Evolutionary conservation across 1,140 invertebrate species (phyloP).

Genomic region (Orchesella cincta): DNA sequence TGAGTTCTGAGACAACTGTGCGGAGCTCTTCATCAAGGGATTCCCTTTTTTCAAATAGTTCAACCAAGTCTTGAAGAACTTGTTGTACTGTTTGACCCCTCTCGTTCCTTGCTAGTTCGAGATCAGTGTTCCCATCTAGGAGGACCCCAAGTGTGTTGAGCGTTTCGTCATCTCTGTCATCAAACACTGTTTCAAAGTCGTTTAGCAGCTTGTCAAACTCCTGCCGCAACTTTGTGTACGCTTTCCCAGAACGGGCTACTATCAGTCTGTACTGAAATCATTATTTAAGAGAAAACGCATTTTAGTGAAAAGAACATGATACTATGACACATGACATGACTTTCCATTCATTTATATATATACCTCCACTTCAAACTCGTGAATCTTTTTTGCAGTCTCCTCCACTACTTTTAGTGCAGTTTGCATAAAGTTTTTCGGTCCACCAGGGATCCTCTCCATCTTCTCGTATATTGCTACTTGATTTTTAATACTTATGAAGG

Average conservation of each 20-base stretch:
- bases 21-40: conserved; percentile 7
- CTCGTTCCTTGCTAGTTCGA: background rate
- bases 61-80: conserved; percentile 22
- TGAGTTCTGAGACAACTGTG: background rate
- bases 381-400: conserved; percentile 14
- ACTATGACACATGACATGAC: background rate
- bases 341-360: background rate
- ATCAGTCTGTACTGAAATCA: conserved; percentile 24
- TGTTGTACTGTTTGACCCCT: conserved; percentile 8
- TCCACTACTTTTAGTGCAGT: conserved; percentile 4
- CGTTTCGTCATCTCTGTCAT: conserved; percentile 16
- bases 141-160: background rate
- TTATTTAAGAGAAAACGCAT: background rate
- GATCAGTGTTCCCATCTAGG: conserved; percentile 11
- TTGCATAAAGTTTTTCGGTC: conserved; percentile 42
- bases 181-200: conserved; percentile 17
- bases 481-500: conserved; percentile 40
- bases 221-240: conserved; percentile 3
- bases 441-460: conserved; percentile 40
- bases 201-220: conserved; percentile 9
- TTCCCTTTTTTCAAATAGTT: conserved; percentile 12
- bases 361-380: conserved; percentile 32
- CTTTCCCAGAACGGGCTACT: background rate
- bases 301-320: background rate
- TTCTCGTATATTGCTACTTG: conserved; percentile 41